phyloP scores from a whole-genome alignment of 2,888 invertebrate genomes.

The Operophtera brumata region DNA sequence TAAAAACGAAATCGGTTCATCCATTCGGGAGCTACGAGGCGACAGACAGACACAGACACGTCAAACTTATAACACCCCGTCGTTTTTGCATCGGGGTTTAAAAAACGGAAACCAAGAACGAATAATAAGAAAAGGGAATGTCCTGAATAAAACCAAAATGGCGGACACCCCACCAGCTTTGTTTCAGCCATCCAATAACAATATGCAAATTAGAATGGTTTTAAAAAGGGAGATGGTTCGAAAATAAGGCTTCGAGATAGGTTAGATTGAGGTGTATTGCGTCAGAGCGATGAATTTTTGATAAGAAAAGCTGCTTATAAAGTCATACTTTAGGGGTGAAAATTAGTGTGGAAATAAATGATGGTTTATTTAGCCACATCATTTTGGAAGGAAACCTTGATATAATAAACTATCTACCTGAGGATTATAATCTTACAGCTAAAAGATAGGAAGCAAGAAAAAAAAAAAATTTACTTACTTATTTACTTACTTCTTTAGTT shows the following conservation, averaged over 20 bases:
- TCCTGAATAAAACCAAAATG: not conserved
- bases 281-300: slow-evolving; percentile 19
- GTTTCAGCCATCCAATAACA: slow-evolving; percentile 44
- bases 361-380: not conserved
- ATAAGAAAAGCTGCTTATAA: slow-evolving; percentile 11
- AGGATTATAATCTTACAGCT: too few relatives aligned
- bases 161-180: slow-evolving; percentile 30
- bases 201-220: slow-evolving; percentile 45
- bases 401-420: too few relatives aligned
- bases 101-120: not conserved
- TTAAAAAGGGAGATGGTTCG: slow-evolving; percentile 33
- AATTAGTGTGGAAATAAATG: not conserved
- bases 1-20: too few relatives aligned
- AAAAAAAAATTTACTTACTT: too few relatives aligned
- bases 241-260: slow-evolving; percentile 25
- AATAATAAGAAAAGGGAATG: not conserved
- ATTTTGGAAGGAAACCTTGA: too few relatives aligned
- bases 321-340: slow-evolving; percentile 4
- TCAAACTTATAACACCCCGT: too few relatives aligned
- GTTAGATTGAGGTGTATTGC: slow-evolving; percentile 13
- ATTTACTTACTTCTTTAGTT: too few relatives aligned
- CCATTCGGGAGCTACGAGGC: too few relatives aligned
- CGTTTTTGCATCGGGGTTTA: too few relatives aligned
- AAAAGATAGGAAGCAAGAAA: too few relatives aligned
- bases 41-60: too few relatives aligned